These are phyloP conservation scores for Pseudopipra pipra DNA, from an alignment of 2,113 vertebrate species.

Conservation along the genomic window DNA sequence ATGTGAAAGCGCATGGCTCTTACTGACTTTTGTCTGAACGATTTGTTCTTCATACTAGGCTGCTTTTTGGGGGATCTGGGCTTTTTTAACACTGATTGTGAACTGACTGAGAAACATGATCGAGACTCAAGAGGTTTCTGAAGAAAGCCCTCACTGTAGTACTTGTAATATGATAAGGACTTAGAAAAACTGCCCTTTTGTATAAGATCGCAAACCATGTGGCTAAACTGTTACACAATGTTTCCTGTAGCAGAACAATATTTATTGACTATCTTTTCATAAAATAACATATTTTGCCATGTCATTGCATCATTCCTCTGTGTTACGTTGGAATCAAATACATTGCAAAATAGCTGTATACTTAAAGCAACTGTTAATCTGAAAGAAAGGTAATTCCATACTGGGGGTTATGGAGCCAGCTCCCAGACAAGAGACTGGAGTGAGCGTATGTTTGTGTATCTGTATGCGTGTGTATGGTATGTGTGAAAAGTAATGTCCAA, in stretches of 20 bases:
- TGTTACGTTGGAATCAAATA: slow-evolving; percentile 58
- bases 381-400: slow-evolving; percentile 30
- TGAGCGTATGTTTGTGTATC: slow-evolving; percentile 25
- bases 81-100: neutral
- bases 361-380: slow-evolving; percentile 60
- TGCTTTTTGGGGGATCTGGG: slow-evolving; percentile 15
- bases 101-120: neutral
- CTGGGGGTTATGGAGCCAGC: neutral
- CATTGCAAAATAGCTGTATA: slow-evolving; percentile 57
- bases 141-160: neutral
- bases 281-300: slow-evolving; percentile 39
- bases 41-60: neutral
- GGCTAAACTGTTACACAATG: slow-evolving; percentile 70
- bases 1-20: neutral
- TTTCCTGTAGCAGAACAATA: slow-evolving; percentile 76
- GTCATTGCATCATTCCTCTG: slow-evolving; percentile 64
- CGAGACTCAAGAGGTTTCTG: neutral
- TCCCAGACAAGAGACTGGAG: slow-evolving; percentile 17
- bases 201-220: slow-evolving; percentile 55
- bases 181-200: slow-evolving; percentile 45
- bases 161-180: slow-evolving; percentile 26
- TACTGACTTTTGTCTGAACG: neutral
- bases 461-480: slow-evolving; percentile 34
- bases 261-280: slow-evolving; percentile 68
- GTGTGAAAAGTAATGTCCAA: slow-evolving; percentile 54